Conservation (phyloP, 1,140 invertebrate genomes). For the Leptinotarsa undecemlineata region DNA sequence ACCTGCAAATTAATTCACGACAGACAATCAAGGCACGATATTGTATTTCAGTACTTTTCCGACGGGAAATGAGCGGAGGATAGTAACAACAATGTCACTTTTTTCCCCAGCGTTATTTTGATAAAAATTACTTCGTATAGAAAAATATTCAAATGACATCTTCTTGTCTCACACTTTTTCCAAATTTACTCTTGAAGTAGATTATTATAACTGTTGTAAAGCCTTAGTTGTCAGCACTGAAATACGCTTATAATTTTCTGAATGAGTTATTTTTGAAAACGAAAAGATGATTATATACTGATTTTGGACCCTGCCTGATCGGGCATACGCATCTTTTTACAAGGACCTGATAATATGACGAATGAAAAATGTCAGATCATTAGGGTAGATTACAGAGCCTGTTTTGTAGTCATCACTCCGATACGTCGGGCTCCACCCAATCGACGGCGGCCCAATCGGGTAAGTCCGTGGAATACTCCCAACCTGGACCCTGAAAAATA, state of each 20-base stretch:
- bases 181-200: not conserved
- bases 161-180: not conserved
- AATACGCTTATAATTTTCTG: conserved; percentile 36
- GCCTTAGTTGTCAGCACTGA: conserved; percentile 40
- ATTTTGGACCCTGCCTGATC: conserved; percentile 49
- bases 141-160: conserved; percentile 42
- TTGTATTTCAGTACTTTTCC: conserved; percentile 52
- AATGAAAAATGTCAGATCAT: conserved; percentile 47
- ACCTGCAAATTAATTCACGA: conserved; percentile 47
- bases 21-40: conserved; percentile 51
- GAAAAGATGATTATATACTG: not conserved
- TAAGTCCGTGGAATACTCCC: conserved; percentile 86
- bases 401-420: conserved; percentile 46
- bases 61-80: not conserved
- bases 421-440: conserved; percentile 68
- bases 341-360: conserved; percentile 18
- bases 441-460: conserved; percentile 85
- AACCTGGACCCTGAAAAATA: conserved; percentile 74
- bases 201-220: not conserved
- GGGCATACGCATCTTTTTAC: not conserved
- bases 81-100: too few species aligned
- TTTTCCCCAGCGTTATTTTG: not conserved
- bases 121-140: conserved; percentile 21
- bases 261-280: conserved; percentile 28
- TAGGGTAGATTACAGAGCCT: conserved; percentile 30